Percentiles rank a stretch among this genome's conserved stretches.
phyloP scores from a whole-genome alignment of 2,113 vertebrate species.

The Mus spicilegus region DNA sequence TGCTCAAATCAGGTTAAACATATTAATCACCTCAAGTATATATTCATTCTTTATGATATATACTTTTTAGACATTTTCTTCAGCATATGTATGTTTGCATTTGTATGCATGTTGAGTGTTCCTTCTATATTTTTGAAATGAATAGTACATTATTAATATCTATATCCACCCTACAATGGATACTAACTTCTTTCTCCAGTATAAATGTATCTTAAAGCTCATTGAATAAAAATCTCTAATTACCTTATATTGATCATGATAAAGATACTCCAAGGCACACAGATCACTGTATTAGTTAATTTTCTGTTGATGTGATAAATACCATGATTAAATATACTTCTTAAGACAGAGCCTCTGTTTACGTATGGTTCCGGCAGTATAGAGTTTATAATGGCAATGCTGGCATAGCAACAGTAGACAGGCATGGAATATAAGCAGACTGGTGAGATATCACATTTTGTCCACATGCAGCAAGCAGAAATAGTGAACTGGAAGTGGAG shows the following conservation, averaged over 20 bases:
- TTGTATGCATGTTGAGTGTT: not conserved
- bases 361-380: not conserved
- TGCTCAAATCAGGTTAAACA: not conserved
- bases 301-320: not conserved
- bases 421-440: not conserved
- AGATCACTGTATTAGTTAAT: not conserved
- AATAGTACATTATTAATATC: not conserved
- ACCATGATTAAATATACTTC: not conserved
- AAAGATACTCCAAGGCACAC: not conserved
- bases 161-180: not conserved
- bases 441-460: not conserved
- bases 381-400: not conserved
- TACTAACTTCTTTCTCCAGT: not conserved
- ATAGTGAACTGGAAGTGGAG: not conserved
- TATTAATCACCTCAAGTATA: not conserved
- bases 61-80: not conserved
- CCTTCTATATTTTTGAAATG: not conserved
- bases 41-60: not conserved
- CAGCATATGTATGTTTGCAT: not conserved
- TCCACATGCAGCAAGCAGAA: not conserved
- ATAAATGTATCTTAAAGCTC: not conserved
- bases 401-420: not conserved
- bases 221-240: not conserved
- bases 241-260: not conserved
- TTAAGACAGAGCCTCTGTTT: not conserved